A percentile compares a stretch with the other conserved stretches of the same genome.
Evolutionary conservation across 1,140 invertebrate species (phyloP).

Genomic region (Brachionus sp.): DNA sequence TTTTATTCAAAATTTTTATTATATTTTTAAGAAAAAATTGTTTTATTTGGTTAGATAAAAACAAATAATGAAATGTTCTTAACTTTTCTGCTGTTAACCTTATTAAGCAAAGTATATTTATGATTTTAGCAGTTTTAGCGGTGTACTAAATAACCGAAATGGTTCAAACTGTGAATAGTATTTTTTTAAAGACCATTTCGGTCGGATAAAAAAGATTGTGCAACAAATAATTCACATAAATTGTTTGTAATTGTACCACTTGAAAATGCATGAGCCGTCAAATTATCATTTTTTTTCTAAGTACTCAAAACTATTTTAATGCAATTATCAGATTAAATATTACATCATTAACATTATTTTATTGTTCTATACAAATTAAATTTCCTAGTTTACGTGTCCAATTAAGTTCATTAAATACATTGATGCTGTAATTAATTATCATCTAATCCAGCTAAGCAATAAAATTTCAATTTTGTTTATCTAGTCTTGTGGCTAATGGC

Average conservation of each 20-base stretch:
- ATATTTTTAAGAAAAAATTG: no score
- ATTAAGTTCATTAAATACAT: not conserved
- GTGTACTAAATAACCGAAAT: not conserved
- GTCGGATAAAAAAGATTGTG: not conserved
- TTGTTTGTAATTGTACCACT: not conserved
- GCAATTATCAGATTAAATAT: conserved; percentile 29
- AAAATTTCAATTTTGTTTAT: conserved; percentile 19
- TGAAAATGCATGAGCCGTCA: conserved; percentile 4
- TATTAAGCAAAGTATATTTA: not conserved
- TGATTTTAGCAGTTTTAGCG: conserved; percentile 1
- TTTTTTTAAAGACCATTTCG: not conserved
- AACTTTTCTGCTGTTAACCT: not conserved
- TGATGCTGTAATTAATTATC: conserved; percentile 27
- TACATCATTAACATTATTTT: not conserved
- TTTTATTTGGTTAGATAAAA: no score
- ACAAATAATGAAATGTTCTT: no score
- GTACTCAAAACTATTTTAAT: conserved; percentile 5
- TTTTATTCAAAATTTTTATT: no score
- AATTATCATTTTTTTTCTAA: not conserved
- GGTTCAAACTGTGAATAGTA: not conserved
- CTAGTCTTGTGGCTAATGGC: not conserved
- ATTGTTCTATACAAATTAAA: no score
- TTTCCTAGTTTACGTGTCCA: no score
- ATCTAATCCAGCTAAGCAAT: conserved; percentile 6
- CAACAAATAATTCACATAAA: not conserved